Evolutionary conservation across 2,888 invertebrate genomes (phyloP).

Genomic region (Idaea straminata): DNA sequence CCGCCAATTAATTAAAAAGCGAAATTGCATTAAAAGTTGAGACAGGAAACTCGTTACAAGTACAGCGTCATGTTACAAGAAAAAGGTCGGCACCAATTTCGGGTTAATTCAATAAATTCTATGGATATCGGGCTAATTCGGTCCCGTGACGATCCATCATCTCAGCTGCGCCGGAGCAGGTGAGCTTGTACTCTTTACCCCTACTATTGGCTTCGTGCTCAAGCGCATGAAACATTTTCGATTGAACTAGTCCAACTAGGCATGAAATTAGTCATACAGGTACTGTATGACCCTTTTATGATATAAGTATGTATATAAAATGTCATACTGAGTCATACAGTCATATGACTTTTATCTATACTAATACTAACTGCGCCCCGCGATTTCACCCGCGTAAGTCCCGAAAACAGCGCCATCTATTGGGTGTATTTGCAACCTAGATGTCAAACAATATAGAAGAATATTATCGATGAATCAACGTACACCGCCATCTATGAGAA

Average conservation of each 20-base stretch:
- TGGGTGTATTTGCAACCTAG: too few species aligned
- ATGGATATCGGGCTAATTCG: constrained; percentile 59
- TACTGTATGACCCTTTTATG: too few species aligned
- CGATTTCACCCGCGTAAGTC: too few species aligned
- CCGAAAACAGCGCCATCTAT: too few species aligned
- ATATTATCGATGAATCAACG: too few species aligned
- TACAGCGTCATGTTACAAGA: constrained; percentile 57
- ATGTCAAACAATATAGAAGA: too few species aligned
- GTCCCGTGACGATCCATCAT: constrained; percentile 56
- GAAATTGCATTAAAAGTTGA: constrained; percentile 20
- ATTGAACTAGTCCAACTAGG: not conserved
- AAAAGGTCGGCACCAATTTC: constrained; percentile 57
- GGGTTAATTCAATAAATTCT: constrained; percentile 65
- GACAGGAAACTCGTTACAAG: constrained; percentile 53
- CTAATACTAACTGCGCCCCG: too few species aligned
- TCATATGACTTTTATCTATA: too few species aligned
- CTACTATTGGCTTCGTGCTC: constrained; percentile 29
- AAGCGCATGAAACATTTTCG: not conserved
- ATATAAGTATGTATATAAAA: too few species aligned
- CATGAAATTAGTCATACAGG: not conserved
- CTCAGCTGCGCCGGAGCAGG: constrained; percentile 55
- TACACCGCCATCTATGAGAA: too few species aligned
- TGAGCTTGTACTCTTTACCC: constrained; percentile 38
- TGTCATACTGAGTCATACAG: too few species aligned
- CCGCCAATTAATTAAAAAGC: not conserved